Evolutionary conservation across 2,113 vertebrate species (phyloP), one percentile per base, ranked within the genome.

Genomic region (Muntiacus muntjak): DNA sequence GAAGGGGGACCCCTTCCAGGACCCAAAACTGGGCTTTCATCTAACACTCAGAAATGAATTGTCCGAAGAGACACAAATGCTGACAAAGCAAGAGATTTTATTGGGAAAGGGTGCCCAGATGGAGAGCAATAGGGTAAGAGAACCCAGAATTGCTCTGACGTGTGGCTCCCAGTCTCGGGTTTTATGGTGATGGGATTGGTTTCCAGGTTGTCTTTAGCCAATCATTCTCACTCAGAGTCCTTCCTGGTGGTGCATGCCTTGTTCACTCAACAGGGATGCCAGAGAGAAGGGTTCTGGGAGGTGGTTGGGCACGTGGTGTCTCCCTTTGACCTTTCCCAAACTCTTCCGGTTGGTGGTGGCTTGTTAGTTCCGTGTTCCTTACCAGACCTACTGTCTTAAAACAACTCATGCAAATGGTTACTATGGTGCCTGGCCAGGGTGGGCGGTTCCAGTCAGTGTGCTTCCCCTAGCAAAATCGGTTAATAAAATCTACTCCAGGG

Each of bases 141-240:
- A 40, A 71, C 5, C 19, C 10, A 40, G 10, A 71, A 71, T 10
- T 71, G n/a, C n/a, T 40, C 67, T 71, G n/a, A 10, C 67, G 23
- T 0, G 0, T 40, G n/a, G 67, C 67, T 71, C 67, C n/a, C n/a
- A 23, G 67, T 40, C 67, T 40, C 2, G 0, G n/a, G 19, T 36
- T 36, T 71, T 71, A 71, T 71, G 19, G 19, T 40, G 67, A 40
- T 40, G n/a, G 19, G 10, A 71, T 23, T 40, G 12, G 67, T 40
- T 71, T 40, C 67, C 67, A 40, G 19, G n/a, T 71, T 71, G 67
- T 71, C n/a, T 40, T 71, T 71, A 71, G n/a, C n/a, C 67, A 71
- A 23, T 71, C 19, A 71, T 71, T 71, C 67, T 71, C 19, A 71
- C n/a, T 36, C 67, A 71, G n/a, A 71, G n/a, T 40, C 67, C n/a